Conservation (phyloP, 2,113 vertebrate genomes). For the Formicarius rufipectus region DNA sequence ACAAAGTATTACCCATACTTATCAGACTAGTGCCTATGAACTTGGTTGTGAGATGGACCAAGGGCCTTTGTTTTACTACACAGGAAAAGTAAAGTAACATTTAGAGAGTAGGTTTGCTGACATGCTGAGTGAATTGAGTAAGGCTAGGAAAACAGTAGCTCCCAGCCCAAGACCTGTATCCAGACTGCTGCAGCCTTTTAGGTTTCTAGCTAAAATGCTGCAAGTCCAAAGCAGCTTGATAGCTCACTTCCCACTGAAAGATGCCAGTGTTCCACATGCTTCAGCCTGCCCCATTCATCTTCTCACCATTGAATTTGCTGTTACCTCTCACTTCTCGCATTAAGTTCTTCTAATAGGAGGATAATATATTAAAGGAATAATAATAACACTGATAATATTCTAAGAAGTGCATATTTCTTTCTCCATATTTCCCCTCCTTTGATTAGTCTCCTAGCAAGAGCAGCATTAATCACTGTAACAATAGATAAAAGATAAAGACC, state of each 20-base stretch:
- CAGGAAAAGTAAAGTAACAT: neutral
- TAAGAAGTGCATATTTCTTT: constrained; percentile 69
- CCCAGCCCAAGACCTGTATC: neutral
- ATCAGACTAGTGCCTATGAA: neutral
- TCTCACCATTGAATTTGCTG: constrained; percentile 41
- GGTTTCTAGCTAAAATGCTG: neutral
- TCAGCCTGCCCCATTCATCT: constrained; percentile 51
- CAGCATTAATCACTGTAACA: constrained; percentile 76
- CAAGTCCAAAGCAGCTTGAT: neutral
- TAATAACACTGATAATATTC: constrained; percentile 69
- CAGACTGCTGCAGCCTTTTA: neutral
- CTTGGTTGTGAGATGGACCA: neutral
- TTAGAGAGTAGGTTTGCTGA: neutral
- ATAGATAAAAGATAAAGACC: constrained; percentile 72
- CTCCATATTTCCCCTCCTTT: constrained; percentile 55
- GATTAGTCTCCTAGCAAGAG: constrained; percentile 62
- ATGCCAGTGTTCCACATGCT: constrained; percentile 18
- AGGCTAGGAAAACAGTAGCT: neutral
- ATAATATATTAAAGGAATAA: constrained; percentile 70
- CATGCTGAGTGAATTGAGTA: neutral
- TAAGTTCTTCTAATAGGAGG: constrained; percentile 57
- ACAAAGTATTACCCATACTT: neutral
- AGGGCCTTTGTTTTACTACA: neutral
- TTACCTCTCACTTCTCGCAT: constrained; percentile 57
- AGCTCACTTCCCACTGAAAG: neutral